Evolutionary conservation across 2,113 vertebrate genomes (phyloP).

Genomic region (Aptenodytes patagonicus): DNA sequence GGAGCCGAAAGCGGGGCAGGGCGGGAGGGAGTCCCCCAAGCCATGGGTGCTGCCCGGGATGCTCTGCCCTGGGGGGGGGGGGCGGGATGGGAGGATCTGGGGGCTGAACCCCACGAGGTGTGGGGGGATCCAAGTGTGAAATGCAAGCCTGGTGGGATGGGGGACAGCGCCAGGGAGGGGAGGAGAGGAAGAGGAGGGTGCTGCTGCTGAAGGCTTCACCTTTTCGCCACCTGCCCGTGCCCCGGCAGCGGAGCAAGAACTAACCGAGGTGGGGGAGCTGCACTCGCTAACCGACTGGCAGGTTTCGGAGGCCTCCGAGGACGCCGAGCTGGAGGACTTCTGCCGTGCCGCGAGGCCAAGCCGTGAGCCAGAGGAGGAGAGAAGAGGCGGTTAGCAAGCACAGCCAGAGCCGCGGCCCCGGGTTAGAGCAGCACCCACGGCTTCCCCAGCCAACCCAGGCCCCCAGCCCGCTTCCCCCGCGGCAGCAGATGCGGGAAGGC

Average conservation of each 20-base stretch:
- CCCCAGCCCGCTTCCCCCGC: neutral
- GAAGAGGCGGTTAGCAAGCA: conserved; percentile 1
- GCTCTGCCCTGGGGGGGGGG: neutral
- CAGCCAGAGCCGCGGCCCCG: neutral
- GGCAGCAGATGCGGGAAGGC: accelerated
- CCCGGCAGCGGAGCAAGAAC: conserved; percentile 55
- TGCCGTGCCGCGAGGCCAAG: conserved; percentile 49
- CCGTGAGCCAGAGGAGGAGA: neutral
- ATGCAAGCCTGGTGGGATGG: neutral
- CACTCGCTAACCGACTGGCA: conserved; percentile 98
- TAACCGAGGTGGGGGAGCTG: conserved; percentile 96
- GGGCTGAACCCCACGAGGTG: neutral
- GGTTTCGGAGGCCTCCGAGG: conserved; percentile 96
- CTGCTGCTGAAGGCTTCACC: conserved; percentile 1
- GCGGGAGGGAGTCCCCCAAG: accelerated
- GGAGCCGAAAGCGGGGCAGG: neutral
- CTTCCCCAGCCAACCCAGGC: neutral
- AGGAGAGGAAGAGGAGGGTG: neutral
- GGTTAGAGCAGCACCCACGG: neutral
- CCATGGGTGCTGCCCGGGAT: neutral
- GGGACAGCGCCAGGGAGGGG: neutral
- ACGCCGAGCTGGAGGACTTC: conserved; percentile 98
- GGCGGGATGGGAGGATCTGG: neutral
- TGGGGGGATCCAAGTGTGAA: neutral
- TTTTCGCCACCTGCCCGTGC: neutral